These are phyloP conservation scores for Epiblema foenella DNA, from an alignment of 2,888 invertebrate genomes.

Conservation along the genomic window DNA sequence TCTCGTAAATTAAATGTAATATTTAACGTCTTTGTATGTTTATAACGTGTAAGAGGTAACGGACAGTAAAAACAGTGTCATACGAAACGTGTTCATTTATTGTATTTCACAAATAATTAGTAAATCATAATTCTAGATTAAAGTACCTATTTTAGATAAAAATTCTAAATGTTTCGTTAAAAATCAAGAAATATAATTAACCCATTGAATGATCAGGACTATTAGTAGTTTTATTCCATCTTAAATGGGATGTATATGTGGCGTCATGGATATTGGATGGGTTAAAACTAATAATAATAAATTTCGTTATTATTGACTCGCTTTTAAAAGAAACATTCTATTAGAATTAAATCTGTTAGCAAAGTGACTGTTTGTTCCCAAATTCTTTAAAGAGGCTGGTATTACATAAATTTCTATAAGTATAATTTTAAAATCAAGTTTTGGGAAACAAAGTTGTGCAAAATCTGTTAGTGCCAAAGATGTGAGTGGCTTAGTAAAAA, in stretches of 20 bases:
- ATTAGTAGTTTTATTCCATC: background rate
- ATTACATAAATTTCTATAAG: slow-evolving; percentile 14
- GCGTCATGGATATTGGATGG: background rate
- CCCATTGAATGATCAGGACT: background rate
- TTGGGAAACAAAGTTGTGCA: slow-evolving; percentile 18
- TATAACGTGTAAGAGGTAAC: background rate
- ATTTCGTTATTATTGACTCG: no score
- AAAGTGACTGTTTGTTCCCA: slow-evolving; percentile 3
- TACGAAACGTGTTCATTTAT: no score
- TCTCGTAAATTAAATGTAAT: slow-evolving; percentile 11
- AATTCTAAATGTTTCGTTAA: background rate
- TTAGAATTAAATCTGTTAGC: background rate
- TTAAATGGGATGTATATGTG: background rate
- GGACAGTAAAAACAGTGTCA: slow-evolving; percentile 1
- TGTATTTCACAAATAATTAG: background rate
- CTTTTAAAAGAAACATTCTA: background rate
- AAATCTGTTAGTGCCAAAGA: slow-evolving; percentile 46
- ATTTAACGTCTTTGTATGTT: slow-evolving; percentile 26
- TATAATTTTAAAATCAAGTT: slow-evolving; percentile 37
- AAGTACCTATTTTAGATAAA: background rate
- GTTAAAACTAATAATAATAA: no score
- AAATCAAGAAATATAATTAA: background rate
- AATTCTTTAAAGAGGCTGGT: slow-evolving; percentile 40
- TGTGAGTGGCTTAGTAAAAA: slow-evolving; percentile 5
- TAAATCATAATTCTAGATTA: background rate